Evolutionary conservation across 2,113 vertebrate genomes (phyloP).

Genomic region (Sinocyclocheilus rhinocerous): DNA sequence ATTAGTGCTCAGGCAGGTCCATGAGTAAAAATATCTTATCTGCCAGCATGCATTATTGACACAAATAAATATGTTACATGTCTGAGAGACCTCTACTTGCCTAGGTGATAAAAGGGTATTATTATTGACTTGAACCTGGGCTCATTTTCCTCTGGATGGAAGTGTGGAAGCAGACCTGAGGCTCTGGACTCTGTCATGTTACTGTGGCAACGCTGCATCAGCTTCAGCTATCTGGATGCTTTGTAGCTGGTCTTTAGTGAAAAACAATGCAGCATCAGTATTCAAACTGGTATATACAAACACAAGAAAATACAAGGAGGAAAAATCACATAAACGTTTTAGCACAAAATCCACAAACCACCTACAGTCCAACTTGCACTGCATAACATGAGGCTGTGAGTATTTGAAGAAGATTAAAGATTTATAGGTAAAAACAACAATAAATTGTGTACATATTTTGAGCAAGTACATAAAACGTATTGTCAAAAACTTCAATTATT

Average conservation of each 20-base stretch:
- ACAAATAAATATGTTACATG: neutral
- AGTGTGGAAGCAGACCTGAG: neutral
- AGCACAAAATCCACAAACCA: neutral
- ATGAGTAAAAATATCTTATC: neutral
- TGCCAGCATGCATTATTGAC: neutral
- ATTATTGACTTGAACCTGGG: neutral
- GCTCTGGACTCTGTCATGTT: neutral
- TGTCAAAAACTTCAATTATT: neutral
- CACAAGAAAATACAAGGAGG: neutral
- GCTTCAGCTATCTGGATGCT: neutral
- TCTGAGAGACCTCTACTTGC: neutral
- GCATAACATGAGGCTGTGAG: neutral
- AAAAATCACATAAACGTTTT: neutral
- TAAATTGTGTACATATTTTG: neutral
- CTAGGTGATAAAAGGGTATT: neutral
- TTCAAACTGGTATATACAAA: neutral
- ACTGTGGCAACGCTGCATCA: constrained; percentile 9
- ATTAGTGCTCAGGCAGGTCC: neutral
- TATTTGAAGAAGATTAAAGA: neutral
- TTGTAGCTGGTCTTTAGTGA: too few relatives aligned
- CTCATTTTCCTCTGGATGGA: neutral
- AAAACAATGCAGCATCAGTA: neutral
- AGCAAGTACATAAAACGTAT: neutral
- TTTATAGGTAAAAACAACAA: neutral
- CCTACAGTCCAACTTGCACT: neutral